Percentiles rank a stretch among this genome's conserved stretches.
These are phyloP conservation scores for Flabesymbios commensalis DNA, from an alignment of 2,888 invertebrate species.

Conservation along the genomic window DNA sequence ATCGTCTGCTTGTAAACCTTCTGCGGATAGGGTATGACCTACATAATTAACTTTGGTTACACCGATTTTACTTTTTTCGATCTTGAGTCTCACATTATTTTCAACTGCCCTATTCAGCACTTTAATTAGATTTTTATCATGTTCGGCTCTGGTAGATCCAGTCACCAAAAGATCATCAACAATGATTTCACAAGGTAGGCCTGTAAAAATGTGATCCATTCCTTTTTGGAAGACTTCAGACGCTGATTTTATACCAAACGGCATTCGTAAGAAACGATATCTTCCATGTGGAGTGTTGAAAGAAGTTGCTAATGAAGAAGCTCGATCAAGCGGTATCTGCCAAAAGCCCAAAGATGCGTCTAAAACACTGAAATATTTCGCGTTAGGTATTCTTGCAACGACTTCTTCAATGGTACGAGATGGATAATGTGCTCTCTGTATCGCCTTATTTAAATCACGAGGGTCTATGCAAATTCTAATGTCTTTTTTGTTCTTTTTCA, in stretches of 20 bases:
- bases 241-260: constrained; percentile 8
- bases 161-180: constrained; percentile 2
- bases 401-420: constrained; percentile 34
- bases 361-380: constrained; percentile 25
- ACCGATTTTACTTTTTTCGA: no score
- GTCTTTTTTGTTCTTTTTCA: constrained; percentile 36
- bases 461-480: constrained; percentile 37
- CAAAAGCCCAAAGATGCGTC: constrained; percentile 34
- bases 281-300: constrained; percentile 32
- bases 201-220: constrained; percentile 1
- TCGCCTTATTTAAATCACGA: constrained; percentile 33
- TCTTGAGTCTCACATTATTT: constrained; percentile 2
- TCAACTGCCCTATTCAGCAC: neutral
- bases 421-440: constrained; percentile 32
- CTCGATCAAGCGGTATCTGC: constrained; percentile 27
- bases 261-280: constrained; percentile 16
- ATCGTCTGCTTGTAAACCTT: no score
- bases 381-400: constrained; percentile 24
- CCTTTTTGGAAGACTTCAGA: constrained; percentile 2
- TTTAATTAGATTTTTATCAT: constrained; percentile 1
- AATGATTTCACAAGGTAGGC: neutral
- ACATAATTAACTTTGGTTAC: no score
- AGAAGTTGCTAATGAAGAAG: constrained; percentile 7
- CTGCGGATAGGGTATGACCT: no score
- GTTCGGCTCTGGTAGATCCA: neutral